Conservation (phyloP, 2,113 vertebrate species). For the Plotosus lineatus region DNA sequence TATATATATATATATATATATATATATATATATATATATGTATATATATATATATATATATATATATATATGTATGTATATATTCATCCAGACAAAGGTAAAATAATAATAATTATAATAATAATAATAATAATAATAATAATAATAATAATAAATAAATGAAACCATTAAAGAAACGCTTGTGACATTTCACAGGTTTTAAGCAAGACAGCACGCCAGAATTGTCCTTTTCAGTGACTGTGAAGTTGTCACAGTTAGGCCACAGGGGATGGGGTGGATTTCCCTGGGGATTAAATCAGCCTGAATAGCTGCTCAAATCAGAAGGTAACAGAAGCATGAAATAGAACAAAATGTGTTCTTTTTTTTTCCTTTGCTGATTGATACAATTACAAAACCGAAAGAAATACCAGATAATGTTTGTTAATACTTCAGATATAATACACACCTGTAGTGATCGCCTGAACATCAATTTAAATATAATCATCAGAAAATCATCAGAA, state of each 20-base stretch:
- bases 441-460: neutral
- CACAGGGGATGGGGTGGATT: slow-evolving; percentile 32
- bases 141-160: too few species aligned
- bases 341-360: slow-evolving; percentile 37
- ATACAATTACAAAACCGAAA: neutral
- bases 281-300: slow-evolving; percentile 50
- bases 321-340: slow-evolving; percentile 37
- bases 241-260: slow-evolving; percentile 42
- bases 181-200: slow-evolving; percentile 6
- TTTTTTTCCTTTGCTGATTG: slow-evolving; percentile 13
- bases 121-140: too few species aligned
- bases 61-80: too few species aligned
- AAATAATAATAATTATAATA: too few species aligned
- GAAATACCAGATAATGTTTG: neutral
- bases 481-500: too few species aligned
- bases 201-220: slow-evolving; percentile 29
- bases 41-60: too few species aligned
- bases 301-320: slow-evolving; percentile 45
- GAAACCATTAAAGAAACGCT: neutral
- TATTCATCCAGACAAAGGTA: slow-evolving; percentile 10
- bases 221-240: slow-evolving; percentile 34
- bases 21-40: too few species aligned
- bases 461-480: neutral
- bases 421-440: neutral
- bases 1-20: too few species aligned